phyloP scores from a whole-genome alignment of 2,113 vertebrate genomes.

The Shinisaurus crocodilurus region DNA sequence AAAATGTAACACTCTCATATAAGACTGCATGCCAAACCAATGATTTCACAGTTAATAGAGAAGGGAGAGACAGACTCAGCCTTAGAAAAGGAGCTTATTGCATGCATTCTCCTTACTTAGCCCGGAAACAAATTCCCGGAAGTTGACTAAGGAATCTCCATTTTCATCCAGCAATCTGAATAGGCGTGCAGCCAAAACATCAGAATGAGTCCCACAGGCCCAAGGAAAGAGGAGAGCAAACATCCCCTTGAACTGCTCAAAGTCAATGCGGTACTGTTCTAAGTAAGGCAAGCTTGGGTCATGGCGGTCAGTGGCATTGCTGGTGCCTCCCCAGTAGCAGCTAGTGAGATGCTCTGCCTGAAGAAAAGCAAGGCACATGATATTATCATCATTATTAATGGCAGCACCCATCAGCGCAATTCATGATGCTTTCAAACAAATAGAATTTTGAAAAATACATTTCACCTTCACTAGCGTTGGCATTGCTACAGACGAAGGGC shows the following conservation, averaged over 20 bases:
- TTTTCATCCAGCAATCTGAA: slow-evolving; percentile 94
- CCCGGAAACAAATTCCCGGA: slow-evolving; percentile 93
- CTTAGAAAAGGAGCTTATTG: neutral
- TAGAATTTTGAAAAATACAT: neutral
- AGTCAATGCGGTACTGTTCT: slow-evolving; percentile 97
- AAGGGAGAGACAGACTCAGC: neutral
- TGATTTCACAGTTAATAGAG: neutral
- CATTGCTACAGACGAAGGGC: neutral
- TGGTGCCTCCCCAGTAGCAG: slow-evolving; percentile 98
- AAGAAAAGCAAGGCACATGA: slow-evolving; percentile 22
- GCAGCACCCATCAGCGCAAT: fast-evolving
- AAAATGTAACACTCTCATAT: neutral
- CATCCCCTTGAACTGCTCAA: slow-evolving; percentile 95
- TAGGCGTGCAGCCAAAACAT: slow-evolving; percentile 86
- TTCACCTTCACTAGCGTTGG: neutral
- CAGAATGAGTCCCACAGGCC: slow-evolving; percentile 89
- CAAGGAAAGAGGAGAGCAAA: slow-evolving; percentile 93
- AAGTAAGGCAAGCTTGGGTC: slow-evolving; percentile 98
- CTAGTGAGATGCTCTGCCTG: slow-evolving; percentile 97
- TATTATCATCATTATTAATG: neutral
- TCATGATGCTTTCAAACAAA: neutral
- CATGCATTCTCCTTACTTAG: slow-evolving; percentile 81
- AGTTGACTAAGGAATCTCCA: slow-evolving; percentile 93
- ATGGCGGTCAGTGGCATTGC: slow-evolving; percentile 90
- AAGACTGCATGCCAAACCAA: neutral